Base-by-base conservation (phyloP, 2,797 vertebrate genomes). In the Acanthis flammea region DNA sequence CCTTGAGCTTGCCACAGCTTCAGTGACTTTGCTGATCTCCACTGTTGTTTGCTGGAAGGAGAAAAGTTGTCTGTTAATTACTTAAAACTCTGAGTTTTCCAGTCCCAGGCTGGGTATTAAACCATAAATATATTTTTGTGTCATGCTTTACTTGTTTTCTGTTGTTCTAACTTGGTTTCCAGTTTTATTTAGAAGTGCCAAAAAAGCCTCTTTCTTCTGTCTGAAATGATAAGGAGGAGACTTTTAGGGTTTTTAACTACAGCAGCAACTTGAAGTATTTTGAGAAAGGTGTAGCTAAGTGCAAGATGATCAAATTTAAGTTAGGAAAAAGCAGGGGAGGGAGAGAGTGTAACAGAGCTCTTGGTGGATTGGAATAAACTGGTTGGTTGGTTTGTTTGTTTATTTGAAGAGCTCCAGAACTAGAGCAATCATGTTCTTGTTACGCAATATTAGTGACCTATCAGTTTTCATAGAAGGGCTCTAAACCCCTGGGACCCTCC, bases 171-270 rank as follows among this genome's bases (percentile, higher is more conserved):
- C 68, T 93, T 84, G 39, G 68, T 86, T 55, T 95, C 81, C 21
- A 7, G 0, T 90, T 84, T 92, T 94, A 68, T 60, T 74, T 91
- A 68, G 30, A 96, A 93, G 62, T 96, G 91, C 87, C 89, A 92
- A n/a, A 86, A 83, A 80, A 22, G 9, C 15, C 19, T 55, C 62
- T 93, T 95, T 95, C 41, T 96, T 90, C 88, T 88, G 70, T 90
- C 94, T 91, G 70, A 60, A 86, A 35, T 39, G 37, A 75, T 75
- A 72, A 60, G 27, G 51, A 78, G 30, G 57, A 76, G 81, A 60
- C 21, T 93, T 84, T n/a, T 8, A 82, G 85, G 22, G 21, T 89
- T 95, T 91, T 61, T 67, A 92, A 39, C 60, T 63, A 23, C 53
- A 79, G 42, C 58, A 95, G 48, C 57, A 91, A 27, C 77, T 80